A percentile compares a stretch with the other conserved stretches of the same genome.
Conservation (phyloP, 2,888 invertebrate genomes). For the Camponotus fellah region DNA sequence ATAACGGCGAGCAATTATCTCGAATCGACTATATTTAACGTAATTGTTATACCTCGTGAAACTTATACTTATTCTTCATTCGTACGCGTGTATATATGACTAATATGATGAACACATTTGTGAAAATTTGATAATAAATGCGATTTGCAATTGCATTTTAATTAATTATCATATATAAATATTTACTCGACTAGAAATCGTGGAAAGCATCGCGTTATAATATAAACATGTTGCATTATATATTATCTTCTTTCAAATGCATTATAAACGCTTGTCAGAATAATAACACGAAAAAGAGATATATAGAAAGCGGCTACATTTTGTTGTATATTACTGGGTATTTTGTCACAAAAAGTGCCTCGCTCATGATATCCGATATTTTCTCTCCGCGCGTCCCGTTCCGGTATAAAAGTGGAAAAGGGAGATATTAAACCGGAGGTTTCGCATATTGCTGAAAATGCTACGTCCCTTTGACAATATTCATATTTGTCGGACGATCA, state of each 20-base stretch:
- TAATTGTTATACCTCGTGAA: conserved; percentile 10
- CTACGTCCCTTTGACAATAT: conserved; percentile 21
- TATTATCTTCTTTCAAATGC: conserved; percentile 23
- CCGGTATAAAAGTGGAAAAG: conserved; percentile 24
- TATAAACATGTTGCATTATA: conserved; percentile 15
- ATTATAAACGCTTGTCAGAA: conserved; percentile 12
- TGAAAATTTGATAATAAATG: background rate
- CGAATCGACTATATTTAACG: conserved; percentile 32
- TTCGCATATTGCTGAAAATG: conserved; percentile 25
- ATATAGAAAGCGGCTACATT: background rate
- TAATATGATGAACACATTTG: background rate
- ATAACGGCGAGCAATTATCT: conserved; percentile 34
- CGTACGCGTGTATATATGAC: background rate
- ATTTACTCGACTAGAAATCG: conserved; percentile 3
- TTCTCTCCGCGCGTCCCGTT: conserved; percentile 20
- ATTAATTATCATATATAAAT: conserved; percentile 12
- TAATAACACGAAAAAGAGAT: background rate
- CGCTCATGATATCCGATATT: conserved; percentile 38
- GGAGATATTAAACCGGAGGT: conserved; percentile 37
- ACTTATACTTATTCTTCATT: conserved; percentile 18
- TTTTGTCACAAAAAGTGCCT: conserved; percentile 44
- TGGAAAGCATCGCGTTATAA: background rate
- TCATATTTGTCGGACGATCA: conserved; percentile 17
- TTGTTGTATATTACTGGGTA: conserved; percentile 28
- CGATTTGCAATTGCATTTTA: background rate